A percentile compares a stretch with the other conserved stretches of the same genome.
These are phyloP conservation scores for Panthera tigris DNA, from an alignment of 2,113 vertebrate genomes.

Conservation along the genomic window DNA sequence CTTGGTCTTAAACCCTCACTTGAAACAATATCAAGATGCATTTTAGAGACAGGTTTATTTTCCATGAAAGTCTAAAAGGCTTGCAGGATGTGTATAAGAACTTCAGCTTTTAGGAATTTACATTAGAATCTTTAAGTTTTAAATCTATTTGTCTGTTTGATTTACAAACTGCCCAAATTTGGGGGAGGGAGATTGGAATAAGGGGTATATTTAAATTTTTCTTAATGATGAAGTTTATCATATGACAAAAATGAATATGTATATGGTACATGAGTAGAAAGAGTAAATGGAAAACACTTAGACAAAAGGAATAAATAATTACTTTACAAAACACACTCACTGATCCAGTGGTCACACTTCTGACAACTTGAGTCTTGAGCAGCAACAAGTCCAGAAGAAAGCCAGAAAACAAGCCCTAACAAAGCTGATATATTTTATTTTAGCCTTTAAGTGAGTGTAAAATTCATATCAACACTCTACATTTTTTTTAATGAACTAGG, in stretches of 20 bases:
- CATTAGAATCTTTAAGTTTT: neutral
- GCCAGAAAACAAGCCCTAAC: neutral
- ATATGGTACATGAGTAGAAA: neutral
- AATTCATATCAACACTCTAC: neutral
- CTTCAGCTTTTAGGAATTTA: constrained; percentile 26
- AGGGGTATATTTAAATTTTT: neutral
- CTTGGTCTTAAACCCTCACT: neutral
- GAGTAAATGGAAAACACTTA: neutral
- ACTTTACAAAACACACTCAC: constrained; percentile 35
- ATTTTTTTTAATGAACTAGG: neutral
- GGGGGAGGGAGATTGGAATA: neutral
- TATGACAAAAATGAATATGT: neutral
- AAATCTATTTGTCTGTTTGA: neutral
- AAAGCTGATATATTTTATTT: neutral
- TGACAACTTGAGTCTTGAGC: neutral
- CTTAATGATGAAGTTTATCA: neutral
- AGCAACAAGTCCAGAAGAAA: neutral
- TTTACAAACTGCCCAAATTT: neutral
- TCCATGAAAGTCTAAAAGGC: constrained; percentile 15
- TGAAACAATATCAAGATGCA: constrained; percentile 49
- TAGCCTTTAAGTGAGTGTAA: neutral
- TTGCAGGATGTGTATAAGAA: neutral
- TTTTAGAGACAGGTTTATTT: constrained; percentile 52
- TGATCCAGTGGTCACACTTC: neutral
- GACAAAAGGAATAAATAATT: neutral